These are phyloP conservation scores for Eupithecia exiguata DNA, from an alignment of 2,888 invertebrate genomes.

Conservation along the genomic window DNA sequence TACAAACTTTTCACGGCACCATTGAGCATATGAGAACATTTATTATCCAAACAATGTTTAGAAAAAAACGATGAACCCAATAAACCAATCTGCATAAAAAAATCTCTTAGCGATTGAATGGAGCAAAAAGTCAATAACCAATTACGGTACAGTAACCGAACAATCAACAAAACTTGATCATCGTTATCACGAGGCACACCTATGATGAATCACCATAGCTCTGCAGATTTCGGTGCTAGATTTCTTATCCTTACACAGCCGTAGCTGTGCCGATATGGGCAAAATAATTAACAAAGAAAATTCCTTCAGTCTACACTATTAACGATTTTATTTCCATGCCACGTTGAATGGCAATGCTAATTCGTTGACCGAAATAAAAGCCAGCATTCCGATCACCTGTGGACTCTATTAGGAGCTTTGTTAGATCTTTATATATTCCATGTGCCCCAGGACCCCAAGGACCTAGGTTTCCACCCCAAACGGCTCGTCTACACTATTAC, in stretches of 20 bases:
- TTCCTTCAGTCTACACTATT: too few species aligned
- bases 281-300: not conserved
- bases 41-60: constrained; percentile 3
- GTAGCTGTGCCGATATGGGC: not conserved
- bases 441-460: too few species aligned
- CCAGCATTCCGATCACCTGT: too few species aligned
- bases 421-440: too few species aligned
- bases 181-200: constrained; percentile 49
- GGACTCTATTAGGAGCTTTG: too few species aligned
- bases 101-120: constrained; percentile 38
- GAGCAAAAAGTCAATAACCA: constrained; percentile 47
- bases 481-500: too few species aligned
- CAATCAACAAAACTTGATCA: constrained; percentile 53
- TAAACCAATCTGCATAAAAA: constrained; percentile 39
- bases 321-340: too few species aligned
- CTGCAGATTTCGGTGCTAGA: constrained; percentile 28
- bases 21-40: not conserved
- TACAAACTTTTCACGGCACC: not conserved
- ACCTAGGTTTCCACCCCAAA: too few species aligned
- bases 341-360: too few species aligned
- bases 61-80: constrained; percentile 25
- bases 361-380: too few species aligned
- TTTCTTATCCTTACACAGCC: not conserved
- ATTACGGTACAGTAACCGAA: constrained; percentile 38
- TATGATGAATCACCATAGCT: constrained; percentile 50